Evolutionary conservation across 1,140 invertebrate species (phyloP).

Genomic region (Drosophila cardini): DNA sequence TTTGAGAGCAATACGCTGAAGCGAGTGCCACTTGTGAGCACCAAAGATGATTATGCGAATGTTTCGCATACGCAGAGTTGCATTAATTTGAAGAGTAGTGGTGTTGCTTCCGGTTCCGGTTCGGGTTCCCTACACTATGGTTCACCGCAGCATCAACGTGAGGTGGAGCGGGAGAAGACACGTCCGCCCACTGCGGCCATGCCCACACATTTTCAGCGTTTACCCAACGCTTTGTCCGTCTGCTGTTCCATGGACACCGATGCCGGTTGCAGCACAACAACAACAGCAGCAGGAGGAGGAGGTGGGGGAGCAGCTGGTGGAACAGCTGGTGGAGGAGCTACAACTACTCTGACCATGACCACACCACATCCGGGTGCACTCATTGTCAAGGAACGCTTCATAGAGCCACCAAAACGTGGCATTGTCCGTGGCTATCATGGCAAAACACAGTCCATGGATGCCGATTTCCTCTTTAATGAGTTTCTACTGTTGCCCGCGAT

Average conservation of each 20-base stretch:
- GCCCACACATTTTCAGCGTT: constrained; percentile 9
- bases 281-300: neutral
- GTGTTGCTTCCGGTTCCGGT: constrained; percentile 15
- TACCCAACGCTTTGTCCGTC: constrained; percentile 39
- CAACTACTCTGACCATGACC: constrained; percentile 11
- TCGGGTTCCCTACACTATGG: constrained; percentile 33
- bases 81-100: constrained; percentile 72
- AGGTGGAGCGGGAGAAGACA: neutral
- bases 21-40: constrained; percentile 55
- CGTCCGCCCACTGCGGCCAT: neutral
- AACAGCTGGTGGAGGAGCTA: constrained; percentile 7
- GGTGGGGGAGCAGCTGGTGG: constrained; percentile 12
- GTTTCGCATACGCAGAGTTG: constrained; percentile 78
- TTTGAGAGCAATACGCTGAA: constrained; percentile 80
- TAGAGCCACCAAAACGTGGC: constrained; percentile 85
- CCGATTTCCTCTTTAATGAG: constrained; percentile 80
- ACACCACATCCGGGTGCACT: constrained; percentile 80
- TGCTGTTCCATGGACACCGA: constrained; percentile 31
- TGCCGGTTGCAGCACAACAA: constrained; percentile 10
- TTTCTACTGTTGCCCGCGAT: constrained; percentile 71
- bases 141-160: constrained; percentile 56
- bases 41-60: constrained; percentile 59
- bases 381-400: constrained; percentile 85
- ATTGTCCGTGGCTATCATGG: constrained; percentile 85
- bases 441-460: constrained; percentile 83